Base-by-base conservation (phyloP, 2,113 vertebrate genomes). In the Eidolon helvum region DNA sequence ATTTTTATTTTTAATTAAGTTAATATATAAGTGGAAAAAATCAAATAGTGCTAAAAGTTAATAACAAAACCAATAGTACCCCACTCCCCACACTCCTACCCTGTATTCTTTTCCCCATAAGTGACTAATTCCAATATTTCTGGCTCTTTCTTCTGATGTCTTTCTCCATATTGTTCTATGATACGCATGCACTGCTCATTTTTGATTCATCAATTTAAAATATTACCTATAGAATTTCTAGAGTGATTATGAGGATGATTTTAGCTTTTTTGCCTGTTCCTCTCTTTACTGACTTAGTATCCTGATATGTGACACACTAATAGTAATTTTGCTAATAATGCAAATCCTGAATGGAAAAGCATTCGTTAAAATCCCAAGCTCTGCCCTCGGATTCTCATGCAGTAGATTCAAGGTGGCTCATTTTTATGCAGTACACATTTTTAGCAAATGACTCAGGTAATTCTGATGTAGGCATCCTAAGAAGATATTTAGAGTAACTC, bases 1-100 rank as follows among this genome's bases (percentile, higher is more conserved):
- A 7, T 61, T 82, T 95, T 89, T 9, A 38, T 57, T 91, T 78
- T 53, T 55, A 53, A 35, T 87, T 83, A 55, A 87, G 43, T 68
- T 71, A 92, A 28, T 79, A 77, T 53, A 16, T 63, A 15, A 4
- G 10, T n/a, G 30, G 38, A 50, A 53, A 68, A 90, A 86, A 38
- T 35, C n/a, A 86, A 84, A 79, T 72, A 53, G n/a, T 30, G 2
- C 24, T 93, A 43, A 88, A 85, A 30, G 10, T 59, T 88, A 50
- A 85, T 59, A 35, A 43, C 4, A 63, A 95, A 90, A 83, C 21
- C 22, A 45, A 5, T 40, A 45, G 21, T 40, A 15, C 14, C 16
- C 7, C 3, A 12, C 30, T 15, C 7, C 6, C 40, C 18, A 12
- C 5, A 10, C 22, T 10, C 6, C 14, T 5, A 24, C 6, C 16